These are phyloP conservation scores for Matsumyia berberina DNA, from an alignment of 2,888 invertebrate species.

Conservation along the genomic window DNA sequence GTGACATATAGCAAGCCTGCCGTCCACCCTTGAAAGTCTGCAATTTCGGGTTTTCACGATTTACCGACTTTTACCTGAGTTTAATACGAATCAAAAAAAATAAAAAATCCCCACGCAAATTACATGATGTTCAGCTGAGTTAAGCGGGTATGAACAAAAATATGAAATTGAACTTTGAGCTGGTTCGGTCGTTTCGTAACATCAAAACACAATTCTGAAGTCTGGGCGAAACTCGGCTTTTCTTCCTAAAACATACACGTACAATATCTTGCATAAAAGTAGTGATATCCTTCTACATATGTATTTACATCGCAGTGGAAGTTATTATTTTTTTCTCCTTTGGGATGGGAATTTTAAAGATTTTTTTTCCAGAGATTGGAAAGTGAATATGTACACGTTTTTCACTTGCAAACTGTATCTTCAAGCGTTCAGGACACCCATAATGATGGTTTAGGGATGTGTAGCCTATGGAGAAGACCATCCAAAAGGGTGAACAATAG, in stretches of 20 bases:
- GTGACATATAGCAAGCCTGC: too few relatives aligned
- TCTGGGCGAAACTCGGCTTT: not conserved
- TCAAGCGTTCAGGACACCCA: constrained; percentile 16
- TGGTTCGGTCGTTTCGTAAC: constrained; percentile 2
- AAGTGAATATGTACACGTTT: constrained; percentile 42
- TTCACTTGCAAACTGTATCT: constrained; percentile 29
- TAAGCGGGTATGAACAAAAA: not conserved
- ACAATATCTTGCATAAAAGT: constrained; percentile 1
- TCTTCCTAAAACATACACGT: too few relatives aligned
- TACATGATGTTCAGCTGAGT: too few relatives aligned
- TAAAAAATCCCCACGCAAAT: too few relatives aligned
- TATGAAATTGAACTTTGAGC: constrained; percentile 5
- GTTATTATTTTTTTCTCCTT: constrained; percentile 6
- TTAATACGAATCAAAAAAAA: too few relatives aligned
- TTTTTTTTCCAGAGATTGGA: not conserved
- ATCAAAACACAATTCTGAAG: constrained; percentile 5
- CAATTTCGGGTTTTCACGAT: too few relatives aligned
- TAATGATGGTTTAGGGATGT: not conserved
- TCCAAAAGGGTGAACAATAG: constrained; percentile 16
- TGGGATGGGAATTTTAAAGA: constrained; percentile 8
- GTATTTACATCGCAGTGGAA: not conserved
- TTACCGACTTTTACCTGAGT: too few relatives aligned
- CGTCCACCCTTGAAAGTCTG: too few relatives aligned
- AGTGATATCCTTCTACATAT: constrained; percentile 7
- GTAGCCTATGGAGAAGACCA: not conserved